Conservation (phyloP, 2,113 vertebrate species). For the Channa argus region DNA sequence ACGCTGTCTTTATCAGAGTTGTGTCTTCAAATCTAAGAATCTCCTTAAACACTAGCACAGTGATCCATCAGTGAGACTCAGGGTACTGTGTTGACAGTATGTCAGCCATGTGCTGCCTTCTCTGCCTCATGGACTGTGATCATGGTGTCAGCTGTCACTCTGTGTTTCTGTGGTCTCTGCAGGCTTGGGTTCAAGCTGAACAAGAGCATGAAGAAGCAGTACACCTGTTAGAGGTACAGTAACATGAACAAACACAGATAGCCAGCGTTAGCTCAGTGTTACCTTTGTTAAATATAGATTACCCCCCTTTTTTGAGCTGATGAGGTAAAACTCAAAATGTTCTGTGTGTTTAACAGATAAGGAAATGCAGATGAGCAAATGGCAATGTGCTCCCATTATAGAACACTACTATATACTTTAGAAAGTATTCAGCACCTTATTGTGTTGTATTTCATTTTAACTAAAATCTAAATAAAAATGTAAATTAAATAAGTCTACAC, state of each 20-base stretch:
- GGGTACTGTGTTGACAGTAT: slow-evolving; percentile 51
- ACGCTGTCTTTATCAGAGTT: slow-evolving; percentile 26
- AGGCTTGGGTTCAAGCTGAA: slow-evolving; percentile 92
- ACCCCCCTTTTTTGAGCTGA: neutral
- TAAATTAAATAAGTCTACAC: no score
- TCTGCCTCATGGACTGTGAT: slow-evolving; percentile 47
- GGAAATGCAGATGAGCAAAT: no score
- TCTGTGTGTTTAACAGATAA: neutral
- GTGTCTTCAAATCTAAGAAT: slow-evolving; percentile 30
- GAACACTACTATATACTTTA: no score
- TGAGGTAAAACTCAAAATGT: neutral
- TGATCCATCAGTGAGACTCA: slow-evolving; percentile 51
- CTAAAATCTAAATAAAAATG: no score
- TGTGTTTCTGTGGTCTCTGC: slow-evolving; percentile 58
- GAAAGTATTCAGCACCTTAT: no score
- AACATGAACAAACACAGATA: neutral
- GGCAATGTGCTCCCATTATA: no score
- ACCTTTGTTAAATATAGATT: neutral
- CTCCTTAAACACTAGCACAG: slow-evolving; percentile 39
- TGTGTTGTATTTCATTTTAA: no score
- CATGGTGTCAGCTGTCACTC: slow-evolving; percentile 62
- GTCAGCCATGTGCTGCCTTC: slow-evolving; percentile 57
- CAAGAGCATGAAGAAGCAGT: slow-evolving; percentile 91
- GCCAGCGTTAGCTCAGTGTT: neutral
- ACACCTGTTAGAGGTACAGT: slow-evolving; percentile 91